Evolutionary conservation across 2,797 vertebrate species (phyloP).

Genomic region (Malurus splendens): DNA sequence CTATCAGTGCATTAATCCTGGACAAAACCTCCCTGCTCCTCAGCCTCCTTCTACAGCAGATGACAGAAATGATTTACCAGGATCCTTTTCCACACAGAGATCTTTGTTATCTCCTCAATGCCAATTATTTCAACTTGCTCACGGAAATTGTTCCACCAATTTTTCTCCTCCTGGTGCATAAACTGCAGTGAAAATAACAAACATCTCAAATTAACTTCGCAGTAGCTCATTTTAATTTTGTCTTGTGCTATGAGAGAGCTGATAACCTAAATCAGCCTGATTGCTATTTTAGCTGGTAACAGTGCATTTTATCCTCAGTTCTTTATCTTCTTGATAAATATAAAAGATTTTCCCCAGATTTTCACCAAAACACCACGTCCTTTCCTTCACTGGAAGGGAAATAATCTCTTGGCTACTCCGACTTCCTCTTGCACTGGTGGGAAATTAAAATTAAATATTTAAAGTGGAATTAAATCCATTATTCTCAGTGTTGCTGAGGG

Average conservation of each 20-base stretch:
- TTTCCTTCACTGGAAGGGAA: accelerated
- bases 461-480: neutral
- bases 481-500: neutral
- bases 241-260: neutral
- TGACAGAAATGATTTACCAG: neutral
- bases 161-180: neutral
- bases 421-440: neutral
- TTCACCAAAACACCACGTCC: neutral
- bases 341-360: neutral
- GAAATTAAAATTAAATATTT: neutral
- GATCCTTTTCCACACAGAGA: neutral
- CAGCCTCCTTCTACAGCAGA: neutral
- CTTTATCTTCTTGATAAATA: neutral
- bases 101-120: neutral
- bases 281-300: neutral
- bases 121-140: neutral
- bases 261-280: slow-evolving; percentile 23
- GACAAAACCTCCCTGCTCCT: neutral
- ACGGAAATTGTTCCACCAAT: neutral
- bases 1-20: neutral
- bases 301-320: neutral
- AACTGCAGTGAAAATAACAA: neutral
- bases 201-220: neutral
- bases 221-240: neutral
- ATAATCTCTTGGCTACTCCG: neutral